Percentiles rank a stretch among this genome's conserved stretches.
Evolutionary conservation across 2,113 vertebrate genomes (phyloP).

Genomic region (Pteronura brasiliensis): DNA sequence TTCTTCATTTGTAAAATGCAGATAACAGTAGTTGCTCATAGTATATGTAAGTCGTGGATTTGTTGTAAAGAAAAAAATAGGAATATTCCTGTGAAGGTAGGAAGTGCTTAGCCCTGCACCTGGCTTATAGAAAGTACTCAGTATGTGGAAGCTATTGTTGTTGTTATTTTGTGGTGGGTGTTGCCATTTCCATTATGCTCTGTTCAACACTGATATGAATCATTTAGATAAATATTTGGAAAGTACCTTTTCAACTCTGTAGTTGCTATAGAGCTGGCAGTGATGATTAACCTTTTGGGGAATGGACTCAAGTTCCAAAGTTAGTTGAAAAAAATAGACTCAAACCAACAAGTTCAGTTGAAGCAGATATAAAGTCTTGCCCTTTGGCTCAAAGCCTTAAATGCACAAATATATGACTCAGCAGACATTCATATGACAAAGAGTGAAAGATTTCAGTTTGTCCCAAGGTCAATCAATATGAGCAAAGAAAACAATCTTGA

Average conservation of each 20-base stretch:
- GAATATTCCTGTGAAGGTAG: background rate
- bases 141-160: background rate
- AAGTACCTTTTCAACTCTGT: background rate
- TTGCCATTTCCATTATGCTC: background rate
- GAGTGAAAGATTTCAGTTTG: background rate
- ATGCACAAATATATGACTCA: conserved; percentile 3
- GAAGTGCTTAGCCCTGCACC: background rate
- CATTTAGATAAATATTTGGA: background rate
- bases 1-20: conserved; percentile 18
- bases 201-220: background rate
- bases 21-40: background rate
- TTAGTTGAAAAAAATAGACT: background rate
- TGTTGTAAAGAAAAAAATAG: background rate
- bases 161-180: background rate
- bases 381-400: background rate
- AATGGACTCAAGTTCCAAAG: background rate
- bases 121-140: background rate
- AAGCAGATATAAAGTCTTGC: background rate
- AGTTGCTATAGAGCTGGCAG: background rate
- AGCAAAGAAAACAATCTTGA: background rate
- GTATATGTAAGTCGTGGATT: background rate
- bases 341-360: background rate
- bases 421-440: background rate
- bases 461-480: background rate
- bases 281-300: background rate